These are phyloP conservation scores for Malurus splendens DNA, from an alignment of 2,797 vertebrate species.

Conservation along the genomic window DNA sequence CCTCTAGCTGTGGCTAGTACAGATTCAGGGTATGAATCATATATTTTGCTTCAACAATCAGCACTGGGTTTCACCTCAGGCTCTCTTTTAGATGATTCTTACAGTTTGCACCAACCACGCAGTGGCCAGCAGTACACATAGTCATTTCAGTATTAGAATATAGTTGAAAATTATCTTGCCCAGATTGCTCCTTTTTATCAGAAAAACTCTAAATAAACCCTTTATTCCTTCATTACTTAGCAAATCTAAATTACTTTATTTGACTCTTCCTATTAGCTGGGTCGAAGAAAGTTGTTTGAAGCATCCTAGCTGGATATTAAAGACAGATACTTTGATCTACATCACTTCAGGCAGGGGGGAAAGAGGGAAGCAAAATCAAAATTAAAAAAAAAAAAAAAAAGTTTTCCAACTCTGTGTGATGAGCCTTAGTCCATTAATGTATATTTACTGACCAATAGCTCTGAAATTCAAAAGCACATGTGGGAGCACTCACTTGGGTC, in stretches of 20 bases:
- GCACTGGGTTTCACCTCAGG: background rate
- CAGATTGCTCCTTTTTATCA: background rate
- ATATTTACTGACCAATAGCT: background rate
- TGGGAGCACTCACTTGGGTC: background rate
- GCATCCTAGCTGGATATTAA: background rate
- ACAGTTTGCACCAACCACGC: background rate
- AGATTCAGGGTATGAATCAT: background rate
- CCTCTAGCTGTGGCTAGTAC: background rate
- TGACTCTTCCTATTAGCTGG: background rate
- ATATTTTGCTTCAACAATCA: background rate
- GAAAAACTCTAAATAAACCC: background rate
- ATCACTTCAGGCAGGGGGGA: fast-evolving
- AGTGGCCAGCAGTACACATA: background rate
- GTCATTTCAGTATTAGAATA: background rate
- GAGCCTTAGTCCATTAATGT: background rate
- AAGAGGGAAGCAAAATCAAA: background rate
- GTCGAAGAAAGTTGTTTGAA: background rate
- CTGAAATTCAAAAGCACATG: background rate
- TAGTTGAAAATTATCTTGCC: background rate
- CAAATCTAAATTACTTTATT: background rate
- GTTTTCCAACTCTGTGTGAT: background rate
- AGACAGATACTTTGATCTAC: background rate
- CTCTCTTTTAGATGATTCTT: background rate
- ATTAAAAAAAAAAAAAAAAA: background rate
- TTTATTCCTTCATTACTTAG: background rate